Evolutionary conservation across 2,888 invertebrate genomes (phyloP).

Genomic region (Amphimallon solstitiale): DNA sequence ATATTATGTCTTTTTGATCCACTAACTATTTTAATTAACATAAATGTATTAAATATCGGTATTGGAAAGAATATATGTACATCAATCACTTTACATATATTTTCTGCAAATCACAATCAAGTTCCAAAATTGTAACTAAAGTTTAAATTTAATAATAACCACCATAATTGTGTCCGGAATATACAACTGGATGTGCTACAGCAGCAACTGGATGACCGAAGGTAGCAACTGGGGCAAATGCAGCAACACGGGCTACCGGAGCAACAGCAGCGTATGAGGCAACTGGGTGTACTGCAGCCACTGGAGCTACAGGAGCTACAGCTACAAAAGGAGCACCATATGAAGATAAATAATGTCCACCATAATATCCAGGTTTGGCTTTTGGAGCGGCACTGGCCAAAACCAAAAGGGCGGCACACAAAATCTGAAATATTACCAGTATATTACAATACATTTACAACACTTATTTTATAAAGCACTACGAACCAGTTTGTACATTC

Average conservation of each 20-base stretch:
- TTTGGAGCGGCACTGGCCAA: conserved; percentile 22
- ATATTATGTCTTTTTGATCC: no score
- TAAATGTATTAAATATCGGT: no score
- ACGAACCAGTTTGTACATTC: conserved; percentile 24
- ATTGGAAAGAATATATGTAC: no score
- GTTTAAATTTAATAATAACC: no score
- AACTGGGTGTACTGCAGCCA: conserved; percentile 1
- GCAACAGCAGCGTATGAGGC: no score
- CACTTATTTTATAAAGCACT: background rate
- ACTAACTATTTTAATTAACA: no score
- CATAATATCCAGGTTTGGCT: conserved; percentile 18
- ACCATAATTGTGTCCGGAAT: background rate
- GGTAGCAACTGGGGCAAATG: no score
- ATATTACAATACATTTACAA: background rate
- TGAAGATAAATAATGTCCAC: background rate
- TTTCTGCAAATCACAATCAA: no score
- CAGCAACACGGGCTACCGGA: no score
- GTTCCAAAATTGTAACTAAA: no score
- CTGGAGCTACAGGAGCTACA: conserved; percentile 8
- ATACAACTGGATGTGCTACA: conserved; percentile 1
- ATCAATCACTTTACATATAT: no score
- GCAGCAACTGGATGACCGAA: no score
- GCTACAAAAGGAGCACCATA: background rate
- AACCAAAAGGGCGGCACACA: conserved; percentile 12
- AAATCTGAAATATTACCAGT: conserved; percentile 4